Evolutionary conservation across 2,888 invertebrate genomes (phyloP).

Genomic region (Dolichopus griseipennis): DNA sequence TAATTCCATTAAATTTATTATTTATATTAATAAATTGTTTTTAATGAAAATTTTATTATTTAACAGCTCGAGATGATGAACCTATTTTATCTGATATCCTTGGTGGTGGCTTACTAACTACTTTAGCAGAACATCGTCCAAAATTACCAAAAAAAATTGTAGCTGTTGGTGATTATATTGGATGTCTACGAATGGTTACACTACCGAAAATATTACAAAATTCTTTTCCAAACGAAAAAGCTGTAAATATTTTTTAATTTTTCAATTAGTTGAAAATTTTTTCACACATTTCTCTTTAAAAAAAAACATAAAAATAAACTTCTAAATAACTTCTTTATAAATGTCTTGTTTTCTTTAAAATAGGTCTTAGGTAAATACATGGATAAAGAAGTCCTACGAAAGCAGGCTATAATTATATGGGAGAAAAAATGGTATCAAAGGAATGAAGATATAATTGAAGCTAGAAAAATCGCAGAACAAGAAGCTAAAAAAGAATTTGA

Average conservation of each 20-base stretch:
- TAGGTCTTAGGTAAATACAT: constrained; percentile 44
- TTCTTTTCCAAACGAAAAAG: constrained; percentile 42
- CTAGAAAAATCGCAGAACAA: constrained; percentile 36
- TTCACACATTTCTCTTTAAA: neutral
- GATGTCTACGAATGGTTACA: constrained; percentile 56
- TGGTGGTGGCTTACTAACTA: constrained; percentile 58
- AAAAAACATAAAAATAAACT: neutral
- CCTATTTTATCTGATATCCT: constrained; percentile 60
- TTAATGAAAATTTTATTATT: neutral
- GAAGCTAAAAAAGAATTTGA: constrained; percentile 48
- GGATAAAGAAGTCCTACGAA: constrained; percentile 44
- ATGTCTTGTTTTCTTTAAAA: constrained; percentile 24
- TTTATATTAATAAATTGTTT: neutral
- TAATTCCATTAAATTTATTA: neutral
- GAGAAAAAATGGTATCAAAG: constrained; percentile 50
- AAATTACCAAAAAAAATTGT: constrained; percentile 51
- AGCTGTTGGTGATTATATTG: constrained; percentile 60
- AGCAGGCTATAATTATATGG: constrained; percentile 46
- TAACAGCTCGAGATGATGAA: constrained; percentile 38
- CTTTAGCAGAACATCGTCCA: constrained; percentile 52
- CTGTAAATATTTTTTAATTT: constrained; percentile 29
- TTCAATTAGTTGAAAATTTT: neutral
- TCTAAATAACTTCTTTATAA: constrained; percentile 17
- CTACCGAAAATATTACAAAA: constrained; percentile 49
- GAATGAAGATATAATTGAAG: constrained; percentile 40